These are phyloP conservation scores for Astropecten irregularis DNA, from an alignment of 53 echinoderm and acorn worm genomes.

Conservation along the genomic window DNA sequence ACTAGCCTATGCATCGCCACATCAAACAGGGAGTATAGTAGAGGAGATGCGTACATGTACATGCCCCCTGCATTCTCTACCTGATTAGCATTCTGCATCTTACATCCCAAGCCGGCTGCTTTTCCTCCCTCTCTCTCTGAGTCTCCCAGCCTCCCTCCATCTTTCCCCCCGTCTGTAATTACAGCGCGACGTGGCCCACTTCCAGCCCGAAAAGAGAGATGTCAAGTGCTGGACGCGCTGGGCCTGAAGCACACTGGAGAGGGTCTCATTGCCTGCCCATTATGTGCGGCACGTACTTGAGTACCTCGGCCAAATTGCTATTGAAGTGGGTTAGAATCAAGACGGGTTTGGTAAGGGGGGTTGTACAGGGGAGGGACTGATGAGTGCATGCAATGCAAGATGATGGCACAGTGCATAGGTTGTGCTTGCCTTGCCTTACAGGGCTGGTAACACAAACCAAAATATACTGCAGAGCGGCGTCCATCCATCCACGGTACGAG, in stretches of 20 bases:
- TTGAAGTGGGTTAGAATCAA: slow-evolving; percentile 49
- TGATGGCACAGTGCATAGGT: slow-evolving; percentile 26
- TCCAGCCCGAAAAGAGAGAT: slow-evolving; percentile 56
- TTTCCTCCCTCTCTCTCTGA: no score
- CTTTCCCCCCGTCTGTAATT: slow-evolving; percentile 49
- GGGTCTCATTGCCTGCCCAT: slow-evolving; percentile 55
- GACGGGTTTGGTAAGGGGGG: neutral
- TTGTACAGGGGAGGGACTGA: neutral
- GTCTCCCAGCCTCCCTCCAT: neutral
- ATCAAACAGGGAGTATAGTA: neutral
- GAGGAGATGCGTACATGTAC: neutral
- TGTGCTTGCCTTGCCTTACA: slow-evolving; percentile 8
- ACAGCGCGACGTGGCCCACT: slow-evolving; percentile 56
- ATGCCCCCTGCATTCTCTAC: neutral
- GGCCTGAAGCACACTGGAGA: slow-evolving; percentile 48
- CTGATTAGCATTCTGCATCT: slow-evolving; percentile 56
- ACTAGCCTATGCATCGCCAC: slow-evolving; percentile 31
- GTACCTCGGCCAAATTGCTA: slow-evolving; percentile 56
- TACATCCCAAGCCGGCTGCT: neutral
- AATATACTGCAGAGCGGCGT: no score
- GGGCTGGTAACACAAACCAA: slow-evolving; percentile 35
- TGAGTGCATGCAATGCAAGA: no score
- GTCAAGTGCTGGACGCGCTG: slow-evolving; percentile 46
- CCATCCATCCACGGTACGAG: no score
- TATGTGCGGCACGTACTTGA: slow-evolving; percentile 64